These are phyloP conservation scores for Vanessa atalanta DNA, from an alignment of 1,140 invertebrate genomes.

Conservation along the genomic window DNA sequence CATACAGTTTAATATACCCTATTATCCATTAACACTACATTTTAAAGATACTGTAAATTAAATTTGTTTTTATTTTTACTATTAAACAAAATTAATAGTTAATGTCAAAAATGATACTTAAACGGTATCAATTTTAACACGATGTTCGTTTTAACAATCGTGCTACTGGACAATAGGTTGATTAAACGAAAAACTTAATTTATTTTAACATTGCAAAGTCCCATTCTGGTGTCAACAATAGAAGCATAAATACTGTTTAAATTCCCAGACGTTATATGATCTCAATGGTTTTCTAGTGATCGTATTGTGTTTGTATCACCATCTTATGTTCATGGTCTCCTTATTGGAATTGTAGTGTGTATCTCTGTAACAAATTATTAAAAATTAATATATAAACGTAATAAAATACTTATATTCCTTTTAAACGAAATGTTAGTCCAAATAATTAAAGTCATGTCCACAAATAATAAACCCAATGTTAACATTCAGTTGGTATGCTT, in stretches of 20 bases:
- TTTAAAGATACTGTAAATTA: neutral
- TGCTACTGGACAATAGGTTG: constrained; percentile 13
- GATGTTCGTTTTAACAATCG: neutral
- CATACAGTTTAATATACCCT: neutral
- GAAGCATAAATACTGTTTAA: constrained; percentile 73
- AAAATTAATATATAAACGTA: constrained; percentile 1
- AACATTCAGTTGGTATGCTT: constrained; percentile 46
- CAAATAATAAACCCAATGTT: constrained; percentile 1
- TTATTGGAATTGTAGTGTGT: constrained; percentile 68
- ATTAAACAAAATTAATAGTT: neutral
- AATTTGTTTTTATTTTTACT: neutral
- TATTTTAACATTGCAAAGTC: constrained; percentile 57
- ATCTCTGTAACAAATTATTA: constrained; percentile 69
- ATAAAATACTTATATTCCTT: neutral
- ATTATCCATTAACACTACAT: constrained; percentile 9
- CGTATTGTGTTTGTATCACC: constrained; percentile 39
- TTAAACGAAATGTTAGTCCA: constrained; percentile 19
- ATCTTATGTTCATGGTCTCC: constrained; percentile 68
- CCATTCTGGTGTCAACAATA: constrained; percentile 69
- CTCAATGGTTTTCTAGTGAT: constrained; percentile 36
- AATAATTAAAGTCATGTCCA: constrained; percentile 1
- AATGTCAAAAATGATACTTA: constrained; percentile 19
- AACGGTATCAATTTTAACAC: constrained; percentile 24
- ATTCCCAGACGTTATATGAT: constrained; percentile 27
- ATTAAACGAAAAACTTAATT: constrained; percentile 14